A percentile compares a stretch with the other conserved stretches of the same genome.
These are phyloP conservation scores for Oncopodura yosiiana DNA, from an alignment of 1,140 invertebrate genomes.

Conservation along the genomic window DNA sequence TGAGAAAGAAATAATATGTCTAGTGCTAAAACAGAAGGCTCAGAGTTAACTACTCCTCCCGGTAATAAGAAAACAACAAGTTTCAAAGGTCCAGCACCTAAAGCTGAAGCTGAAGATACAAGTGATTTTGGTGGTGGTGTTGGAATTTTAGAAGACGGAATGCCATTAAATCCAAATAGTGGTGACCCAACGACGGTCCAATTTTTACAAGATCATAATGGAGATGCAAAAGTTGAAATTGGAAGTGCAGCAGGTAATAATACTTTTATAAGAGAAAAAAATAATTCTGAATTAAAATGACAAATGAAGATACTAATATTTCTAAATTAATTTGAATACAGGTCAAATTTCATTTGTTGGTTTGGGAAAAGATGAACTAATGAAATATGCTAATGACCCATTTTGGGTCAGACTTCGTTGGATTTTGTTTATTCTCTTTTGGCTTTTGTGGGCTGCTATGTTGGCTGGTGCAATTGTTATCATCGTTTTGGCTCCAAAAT, in stretches of 20 bases:
- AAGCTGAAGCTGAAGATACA: constrained; percentile 28
- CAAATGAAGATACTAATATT: too few species aligned
- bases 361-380: constrained; percentile 79
- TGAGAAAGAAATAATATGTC: too few species aligned
- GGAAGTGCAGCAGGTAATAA: constrained; percentile 46
- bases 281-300: too few species aligned
- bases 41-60: constrained; percentile 1
- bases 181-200: constrained; percentile 48
- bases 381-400: constrained; percentile 79
- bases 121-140: constrained; percentile 8
- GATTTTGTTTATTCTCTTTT: constrained; percentile 74
- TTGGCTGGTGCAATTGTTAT: constrained; percentile 70
- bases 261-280: too few species aligned
- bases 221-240: constrained; percentile 76
- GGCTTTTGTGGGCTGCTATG: constrained; percentile 77
- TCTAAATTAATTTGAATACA: too few species aligned
- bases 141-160: constrained; percentile 27
- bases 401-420: constrained; percentile 79
- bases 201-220: constrained; percentile 58
- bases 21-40: constrained; percentile 5
- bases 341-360: constrained; percentile 62
- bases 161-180: constrained; percentile 18
- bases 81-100: constrained; percentile 25
- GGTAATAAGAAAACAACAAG: not conserved
- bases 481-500: constrained; percentile 73